Percentiles rank a stretch among this genome's conserved stretches.
Conservation (phyloP, 2,888 invertebrate species). For the Seladonia tumulorum region DNA sequence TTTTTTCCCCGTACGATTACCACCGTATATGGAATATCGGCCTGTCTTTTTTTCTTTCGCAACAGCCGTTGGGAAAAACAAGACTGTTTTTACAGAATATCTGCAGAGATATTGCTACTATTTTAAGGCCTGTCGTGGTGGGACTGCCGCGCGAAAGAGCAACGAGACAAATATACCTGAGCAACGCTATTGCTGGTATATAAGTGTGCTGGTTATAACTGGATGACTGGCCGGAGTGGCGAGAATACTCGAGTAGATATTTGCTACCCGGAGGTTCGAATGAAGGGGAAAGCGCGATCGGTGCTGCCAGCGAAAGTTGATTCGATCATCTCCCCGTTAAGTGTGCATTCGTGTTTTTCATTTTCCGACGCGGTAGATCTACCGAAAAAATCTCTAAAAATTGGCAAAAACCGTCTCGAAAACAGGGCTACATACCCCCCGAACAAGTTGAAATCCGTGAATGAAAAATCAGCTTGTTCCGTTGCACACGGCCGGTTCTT, state of each 20-base stretch:
- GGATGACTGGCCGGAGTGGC: neutral
- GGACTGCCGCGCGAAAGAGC: neutral
- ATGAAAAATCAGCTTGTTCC: neutral
- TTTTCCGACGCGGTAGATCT: no score
- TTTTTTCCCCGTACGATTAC: neutral
- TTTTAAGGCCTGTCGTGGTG: slow-evolving; percentile 10
- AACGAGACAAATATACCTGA: slow-evolving; percentile 15
- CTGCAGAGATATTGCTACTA: neutral
- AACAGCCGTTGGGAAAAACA: neutral
- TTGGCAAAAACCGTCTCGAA: no score
- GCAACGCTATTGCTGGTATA: slow-evolving; percentile 3
- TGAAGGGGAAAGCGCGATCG: neutral
- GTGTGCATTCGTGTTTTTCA: no score
- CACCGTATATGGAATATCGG: neutral
- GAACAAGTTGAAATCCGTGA: neutral
- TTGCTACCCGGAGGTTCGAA: neutral
- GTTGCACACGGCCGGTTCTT: neutral
- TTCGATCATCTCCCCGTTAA: neutral
- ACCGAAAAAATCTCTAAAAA: no score
- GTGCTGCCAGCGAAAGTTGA: neutral
- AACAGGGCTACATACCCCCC: no score
- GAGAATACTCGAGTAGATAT: slow-evolving; percentile 13
- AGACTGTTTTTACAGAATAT: neutral
- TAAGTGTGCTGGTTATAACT: slow-evolving; percentile 11
- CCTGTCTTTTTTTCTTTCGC: neutral